Base-by-base conservation (phyloP, 2,797 vertebrate species). In the Parambassis ranga region DNA sequence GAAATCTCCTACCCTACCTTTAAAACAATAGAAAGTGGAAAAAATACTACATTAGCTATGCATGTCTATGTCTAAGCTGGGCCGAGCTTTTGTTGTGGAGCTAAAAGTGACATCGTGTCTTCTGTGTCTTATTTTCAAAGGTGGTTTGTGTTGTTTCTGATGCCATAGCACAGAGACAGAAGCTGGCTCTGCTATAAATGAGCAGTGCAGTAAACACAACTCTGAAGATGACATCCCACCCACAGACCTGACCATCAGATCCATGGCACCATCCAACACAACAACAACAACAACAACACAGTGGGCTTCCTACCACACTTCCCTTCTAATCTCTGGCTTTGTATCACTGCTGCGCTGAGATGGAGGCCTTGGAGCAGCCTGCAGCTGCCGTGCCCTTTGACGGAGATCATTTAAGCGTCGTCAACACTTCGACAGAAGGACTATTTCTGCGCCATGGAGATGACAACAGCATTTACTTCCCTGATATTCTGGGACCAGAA, bases 401-500 rank as follows among this genome's bases (percentile, higher is more conserved):
- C 1, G 2, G 33, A 51, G 28, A 24, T 32, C 23, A 15, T 6
- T 27, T 30, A 6, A 23, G 43, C n/a, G 3, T 26, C 7, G 33
- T 44, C 65, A 58, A 10, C 37, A 7, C 44, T 55, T 64, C 46
- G 2, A 37, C 42, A 37, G 28, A 23, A 72, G 46, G 30, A 48
- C 49, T 61, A 70, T 75, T 82, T 80, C 42, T 22, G 3, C 74
- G 15, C 38, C 7, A 41, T n/a, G 0, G 4, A 31, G 42, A 57
- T 14, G 56, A 71, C 47, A 53, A 46, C 65, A 33, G 5, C 41
- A 22, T 67, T 36, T 36, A 47, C 28, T 70, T 48, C 27, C 35
- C 22, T 38, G 61, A 47, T 73, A 75, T 73, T 66, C 36, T 60
- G 31, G 47, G 62, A 75, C 24, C 33, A 56, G 68, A 56, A 18